A percentile compares a stretch with the other conserved stretches of the same genome.
Conservation (phyloP, 2,797 vertebrate genomes). For the Microtus obscurus region DNA sequence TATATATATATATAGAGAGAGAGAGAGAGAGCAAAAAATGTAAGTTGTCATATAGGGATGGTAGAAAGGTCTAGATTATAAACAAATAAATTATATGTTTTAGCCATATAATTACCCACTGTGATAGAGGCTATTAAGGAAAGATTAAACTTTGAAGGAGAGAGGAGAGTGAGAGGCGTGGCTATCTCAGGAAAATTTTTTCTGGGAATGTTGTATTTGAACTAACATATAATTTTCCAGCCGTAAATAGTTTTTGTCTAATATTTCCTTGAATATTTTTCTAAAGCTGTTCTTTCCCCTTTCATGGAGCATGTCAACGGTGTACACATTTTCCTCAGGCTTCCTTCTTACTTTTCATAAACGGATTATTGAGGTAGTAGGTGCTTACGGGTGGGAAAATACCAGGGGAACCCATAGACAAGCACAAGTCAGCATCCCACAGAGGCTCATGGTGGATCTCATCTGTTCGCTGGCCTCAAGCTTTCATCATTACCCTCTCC, state of each 20-base stretch:
- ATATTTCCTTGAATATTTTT: constrained; percentile 2
- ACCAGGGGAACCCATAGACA: not conserved
- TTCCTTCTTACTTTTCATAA: constrained; percentile 19
- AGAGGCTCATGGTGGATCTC: not conserved
- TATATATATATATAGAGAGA: too few relatives aligned
- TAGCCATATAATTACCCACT: constrained; percentile 71
- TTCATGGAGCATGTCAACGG: not conserved
- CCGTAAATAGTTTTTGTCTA: not conserved
- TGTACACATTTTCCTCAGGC: not conserved
- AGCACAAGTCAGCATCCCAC: not conserved
- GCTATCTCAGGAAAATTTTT: constrained; percentile 8
- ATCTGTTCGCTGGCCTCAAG: not conserved
- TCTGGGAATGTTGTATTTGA: constrained; percentile 55
- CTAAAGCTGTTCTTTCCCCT: not conserved
- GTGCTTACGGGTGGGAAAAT: not conserved
- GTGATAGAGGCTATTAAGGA: constrained; percentile 53
- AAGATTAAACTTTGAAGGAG: constrained; percentile 65
- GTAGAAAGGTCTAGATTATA: not conserved
- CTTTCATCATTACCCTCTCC: not conserved
- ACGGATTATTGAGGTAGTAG: not conserved
- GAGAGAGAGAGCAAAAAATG: not conserved
- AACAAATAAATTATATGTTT: constrained; percentile 75
- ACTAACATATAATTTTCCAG: constrained; percentile 56
- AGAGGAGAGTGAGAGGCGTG: not conserved
- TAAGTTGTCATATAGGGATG: not conserved